Conservation (phyloP, 2,113 vertebrate species). For the Malurus elegans region DNA sequence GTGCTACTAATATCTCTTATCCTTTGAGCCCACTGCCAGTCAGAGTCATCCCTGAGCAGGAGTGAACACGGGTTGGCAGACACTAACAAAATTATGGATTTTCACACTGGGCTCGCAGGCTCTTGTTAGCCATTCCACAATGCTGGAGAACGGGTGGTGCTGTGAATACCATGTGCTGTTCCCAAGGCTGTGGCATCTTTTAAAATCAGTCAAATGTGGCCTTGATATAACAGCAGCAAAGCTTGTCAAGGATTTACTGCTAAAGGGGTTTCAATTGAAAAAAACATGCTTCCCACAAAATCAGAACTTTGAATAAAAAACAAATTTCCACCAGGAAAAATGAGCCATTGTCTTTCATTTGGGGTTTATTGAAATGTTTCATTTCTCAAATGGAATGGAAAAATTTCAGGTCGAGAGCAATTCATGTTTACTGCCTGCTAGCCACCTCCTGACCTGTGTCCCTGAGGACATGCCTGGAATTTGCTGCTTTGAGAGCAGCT, state of each 20-base stretch:
- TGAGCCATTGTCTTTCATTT: fast-evolving
- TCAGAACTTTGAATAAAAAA: not conserved
- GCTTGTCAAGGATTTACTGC: not conserved
- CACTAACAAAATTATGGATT: not conserved
- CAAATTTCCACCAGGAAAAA: not conserved
- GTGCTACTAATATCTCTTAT: not conserved
- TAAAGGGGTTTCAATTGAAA: not conserved
- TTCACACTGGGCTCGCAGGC: not conserved
- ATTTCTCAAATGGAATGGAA: not conserved
- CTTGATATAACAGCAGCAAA: not conserved
- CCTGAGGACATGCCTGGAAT: not conserved
- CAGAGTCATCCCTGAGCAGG: not conserved
- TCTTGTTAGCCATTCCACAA: not conserved
- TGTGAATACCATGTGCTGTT: not conserved
- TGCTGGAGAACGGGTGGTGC: not conserved
- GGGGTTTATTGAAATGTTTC: not conserved
- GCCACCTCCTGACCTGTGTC: not conserved
- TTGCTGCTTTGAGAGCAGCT: not conserved
- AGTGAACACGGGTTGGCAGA: not conserved
- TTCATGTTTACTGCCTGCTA: not conserved
- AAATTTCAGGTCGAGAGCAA: not conserved
- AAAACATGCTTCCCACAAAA: not conserved
- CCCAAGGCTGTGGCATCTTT: not conserved
- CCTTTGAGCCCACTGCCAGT: not conserved
- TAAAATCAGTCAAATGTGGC: conserved; percentile 1